Conservation (phyloP, 1,140 invertebrate genomes). For the Xylocopa sonorina region DNA sequence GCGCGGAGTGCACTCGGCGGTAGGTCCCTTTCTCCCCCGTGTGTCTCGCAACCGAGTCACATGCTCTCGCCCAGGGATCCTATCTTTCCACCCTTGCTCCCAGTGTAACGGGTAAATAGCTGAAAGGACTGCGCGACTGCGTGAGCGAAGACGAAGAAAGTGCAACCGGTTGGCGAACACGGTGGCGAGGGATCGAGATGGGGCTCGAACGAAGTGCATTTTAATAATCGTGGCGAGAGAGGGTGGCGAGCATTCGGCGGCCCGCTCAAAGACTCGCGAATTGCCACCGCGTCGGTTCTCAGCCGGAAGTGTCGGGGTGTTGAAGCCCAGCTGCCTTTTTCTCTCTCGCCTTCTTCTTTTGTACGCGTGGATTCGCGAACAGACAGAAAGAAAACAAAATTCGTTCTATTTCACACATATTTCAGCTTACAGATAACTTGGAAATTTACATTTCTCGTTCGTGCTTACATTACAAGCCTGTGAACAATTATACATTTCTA, state of each 20-base stretch:
- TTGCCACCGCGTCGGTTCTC: constrained; percentile 63
- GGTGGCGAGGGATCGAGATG: not conserved
- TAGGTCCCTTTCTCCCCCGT: constrained; percentile 29
- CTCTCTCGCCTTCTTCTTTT: not conserved
- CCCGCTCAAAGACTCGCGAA: constrained; percentile 60
- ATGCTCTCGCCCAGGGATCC: not conserved
- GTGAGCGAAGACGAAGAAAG: constrained; percentile 47
- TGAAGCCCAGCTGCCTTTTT: constrained; percentile 52
- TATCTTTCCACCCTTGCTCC: constrained; percentile 1
- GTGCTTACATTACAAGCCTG: too few species aligned
- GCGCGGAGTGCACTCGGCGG: constrained; percentile 26
- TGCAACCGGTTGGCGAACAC: constrained; percentile 23
- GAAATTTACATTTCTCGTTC: too few species aligned
- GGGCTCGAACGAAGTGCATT: constrained; percentile 57
- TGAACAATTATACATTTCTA: too few species aligned
- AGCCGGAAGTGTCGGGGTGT: constrained; percentile 61
- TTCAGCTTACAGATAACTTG: too few species aligned
- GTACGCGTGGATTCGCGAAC: constrained; percentile 13
- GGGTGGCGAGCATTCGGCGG: constrained; percentile 49
- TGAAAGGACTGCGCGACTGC: constrained; percentile 50
- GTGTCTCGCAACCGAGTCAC: not conserved
- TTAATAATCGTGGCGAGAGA: constrained; percentile 68
- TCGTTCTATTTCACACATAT: too few species aligned
- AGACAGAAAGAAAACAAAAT: too few species aligned
- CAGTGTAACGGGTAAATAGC: constrained; percentile 68